Percentiles rank a stretch among this genome's conserved stretches.
Conservation (phyloP, 64 coral and sea anemone species). For the Pocillopora verrucosa region DNA sequence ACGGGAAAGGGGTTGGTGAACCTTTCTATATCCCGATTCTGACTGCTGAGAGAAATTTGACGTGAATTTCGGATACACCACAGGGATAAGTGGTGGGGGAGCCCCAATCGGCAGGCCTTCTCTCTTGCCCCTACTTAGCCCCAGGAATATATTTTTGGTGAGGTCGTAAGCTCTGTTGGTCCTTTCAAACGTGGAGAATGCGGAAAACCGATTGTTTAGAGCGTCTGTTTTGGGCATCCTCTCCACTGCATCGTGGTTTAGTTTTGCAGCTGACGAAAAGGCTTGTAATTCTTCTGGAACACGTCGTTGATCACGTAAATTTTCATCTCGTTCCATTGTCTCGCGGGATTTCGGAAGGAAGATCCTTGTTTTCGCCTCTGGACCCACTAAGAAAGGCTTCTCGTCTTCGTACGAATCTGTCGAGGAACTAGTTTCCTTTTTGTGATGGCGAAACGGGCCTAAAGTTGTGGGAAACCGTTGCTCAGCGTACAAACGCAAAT, state of each 20-base stretch:
- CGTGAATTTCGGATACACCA: not conserved
- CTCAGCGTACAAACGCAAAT: not conserved
- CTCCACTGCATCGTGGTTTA: not conserved
- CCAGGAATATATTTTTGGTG: not conserved
- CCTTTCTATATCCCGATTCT: not conserved
- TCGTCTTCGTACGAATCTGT: not conserved
- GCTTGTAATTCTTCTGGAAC: not conserved
- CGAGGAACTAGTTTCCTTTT: slow-evolving; percentile 3
- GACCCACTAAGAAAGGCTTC: not conserved
- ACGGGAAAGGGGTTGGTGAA: not conserved
- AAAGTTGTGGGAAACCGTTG: slow-evolving; percentile 2
- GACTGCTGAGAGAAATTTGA: not conserved
- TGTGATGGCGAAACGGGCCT: slow-evolving; percentile 15
- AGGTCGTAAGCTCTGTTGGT: not conserved
- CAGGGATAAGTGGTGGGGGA: slow-evolving; percentile 29
- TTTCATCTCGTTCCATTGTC: not conserved
- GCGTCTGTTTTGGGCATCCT: not conserved
- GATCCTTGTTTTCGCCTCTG: slow-evolving; percentile 32
- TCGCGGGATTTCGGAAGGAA: slow-evolving; percentile 32
- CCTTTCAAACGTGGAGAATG: slow-evolving; percentile 1
- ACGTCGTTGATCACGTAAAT: not conserved
- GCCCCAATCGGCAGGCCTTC: not conserved
- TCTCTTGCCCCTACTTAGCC: not conserved
- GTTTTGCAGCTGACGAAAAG: not conserved
- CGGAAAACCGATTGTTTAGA: not conserved